Percentiles rank a stretch among this genome's conserved stretches.
Evolutionary conservation across 2,113 vertebrate species (phyloP).

Genomic region (Rhinopomastus cyanomelas): DNA sequence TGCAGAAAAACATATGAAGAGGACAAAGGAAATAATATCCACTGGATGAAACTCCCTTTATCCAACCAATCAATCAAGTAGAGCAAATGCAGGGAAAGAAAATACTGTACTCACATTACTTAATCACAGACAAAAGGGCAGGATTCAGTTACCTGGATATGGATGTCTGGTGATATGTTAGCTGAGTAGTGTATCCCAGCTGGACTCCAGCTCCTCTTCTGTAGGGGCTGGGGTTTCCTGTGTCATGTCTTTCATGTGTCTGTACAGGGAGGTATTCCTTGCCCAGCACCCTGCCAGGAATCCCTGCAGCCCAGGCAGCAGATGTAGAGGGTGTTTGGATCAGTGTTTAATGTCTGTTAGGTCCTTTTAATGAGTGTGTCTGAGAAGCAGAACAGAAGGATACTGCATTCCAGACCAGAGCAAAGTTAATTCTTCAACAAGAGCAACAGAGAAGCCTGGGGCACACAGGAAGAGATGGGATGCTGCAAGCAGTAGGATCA

Average conservation of each 20-base stretch:
- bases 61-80: not conserved
- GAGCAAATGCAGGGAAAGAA: not conserved
- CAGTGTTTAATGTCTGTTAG: rapidly evolving
- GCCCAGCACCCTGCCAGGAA: not conserved
- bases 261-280: not conserved
- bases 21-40: not conserved
- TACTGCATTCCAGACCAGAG: rapidly evolving
- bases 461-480: rapidly evolving
- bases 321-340: not conserved
- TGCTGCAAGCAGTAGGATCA: not conserved
- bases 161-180: rapidly evolving
- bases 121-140: not conserved
- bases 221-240: rapidly evolving
- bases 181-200: not conserved
- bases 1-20: not conserved
- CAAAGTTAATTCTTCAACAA: not conserved
- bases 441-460: not conserved
- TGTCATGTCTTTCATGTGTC: not conserved
- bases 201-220: not conserved
- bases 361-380: rapidly evolving
- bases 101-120: not conserved
- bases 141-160: not conserved
- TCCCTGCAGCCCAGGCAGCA: not conserved
- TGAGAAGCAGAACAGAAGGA: not conserved
- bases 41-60: not conserved